Evolutionary conservation across 2,797 vertebrate species (phyloP).

Genomic region (Eulemur coronatus): DNA sequence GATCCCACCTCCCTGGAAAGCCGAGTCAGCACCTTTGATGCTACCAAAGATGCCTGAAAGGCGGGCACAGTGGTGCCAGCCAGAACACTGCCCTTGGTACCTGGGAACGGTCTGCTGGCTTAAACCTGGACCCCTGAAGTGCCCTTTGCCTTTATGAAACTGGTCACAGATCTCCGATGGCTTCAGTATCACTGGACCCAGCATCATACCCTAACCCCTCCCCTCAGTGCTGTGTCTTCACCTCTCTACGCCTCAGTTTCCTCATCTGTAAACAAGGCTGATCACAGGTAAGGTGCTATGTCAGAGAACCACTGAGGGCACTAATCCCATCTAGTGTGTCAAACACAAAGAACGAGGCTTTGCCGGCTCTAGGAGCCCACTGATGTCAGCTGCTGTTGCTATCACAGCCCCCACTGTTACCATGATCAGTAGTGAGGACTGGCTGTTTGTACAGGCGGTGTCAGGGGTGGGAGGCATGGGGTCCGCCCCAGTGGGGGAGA

Average conservation of each 20-base stretch:
- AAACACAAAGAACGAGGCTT: neutral
- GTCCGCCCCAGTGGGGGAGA: accelerated
- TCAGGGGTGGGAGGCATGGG: too few species aligned
- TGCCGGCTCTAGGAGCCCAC: neutral
- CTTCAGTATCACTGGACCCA: neutral
- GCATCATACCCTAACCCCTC: neutral
- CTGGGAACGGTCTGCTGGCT: neutral
- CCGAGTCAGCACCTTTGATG: neutral
- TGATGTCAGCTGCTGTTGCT: accelerated
- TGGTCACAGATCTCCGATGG: neutral
- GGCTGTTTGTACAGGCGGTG: too few species aligned
- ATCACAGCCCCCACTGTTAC: too few species aligned
- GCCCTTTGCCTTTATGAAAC: neutral
- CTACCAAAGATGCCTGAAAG: neutral
- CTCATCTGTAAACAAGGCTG: neutral
- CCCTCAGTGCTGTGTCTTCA: neutral
- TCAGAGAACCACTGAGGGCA: neutral
- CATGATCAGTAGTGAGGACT: neutral
- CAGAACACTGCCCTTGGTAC: neutral
- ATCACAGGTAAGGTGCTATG: neutral
- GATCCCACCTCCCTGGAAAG: neutral
- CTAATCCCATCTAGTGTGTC: too few species aligned
- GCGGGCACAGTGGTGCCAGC: neutral
- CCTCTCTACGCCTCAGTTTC: neutral
- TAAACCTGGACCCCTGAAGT: neutral